Evolutionary conservation across 2,888 invertebrate species (phyloP), one percentile per base, ranked within the genome.

Genomic region (Tinea trinotella): DNA sequence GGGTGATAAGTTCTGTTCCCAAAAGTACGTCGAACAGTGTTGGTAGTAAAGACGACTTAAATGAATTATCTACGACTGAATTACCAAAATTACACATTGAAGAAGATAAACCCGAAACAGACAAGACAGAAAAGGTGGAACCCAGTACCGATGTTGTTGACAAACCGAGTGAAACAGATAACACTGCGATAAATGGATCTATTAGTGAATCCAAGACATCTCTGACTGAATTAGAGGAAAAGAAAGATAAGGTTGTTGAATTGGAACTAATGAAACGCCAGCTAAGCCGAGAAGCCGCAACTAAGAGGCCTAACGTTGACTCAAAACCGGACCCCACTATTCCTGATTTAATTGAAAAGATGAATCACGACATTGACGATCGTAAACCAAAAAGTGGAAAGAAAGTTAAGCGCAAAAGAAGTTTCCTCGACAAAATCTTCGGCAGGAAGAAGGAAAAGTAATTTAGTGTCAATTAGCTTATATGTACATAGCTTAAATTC

Each of bases 331-430:
- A 85, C 60, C 63, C 82, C 60, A 74, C 68, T 63, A 80, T 85
- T 66, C 85, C 85, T 65, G 75, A 64, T 53, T 67, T 85, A 60
- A 66, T 85, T 63, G 67, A 82, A 54, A 83, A 82, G 62, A 84
- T 85, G 67, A 75, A 71, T 35, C 64, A 60, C 2, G 82, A 85
- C 56, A 81, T 66, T 12, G 78, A 82, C 6, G 68, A 67, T 56
- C 61, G 76, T 59, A 72, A 63, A 54, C 67, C 74, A 55, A 70
- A 65, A 55, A 73, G 69, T 56, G 66, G 65, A 48, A 82, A 74
- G 59, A 85, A 84, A 63, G 76, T 85, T 5, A 85, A 85, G 62
- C 70, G 83, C 65, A 85, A 83, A 76, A 68, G 84, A 57, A 85
- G 84, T 71, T 84, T 85, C 63, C 60, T 85, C 55, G 84, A 85